Percentiles rank a stretch among this genome's conserved stretches.
phyloP scores from a whole-genome alignment of 2,888 invertebrate species.

The Acanthococcus lagerstroemiae region DNA sequence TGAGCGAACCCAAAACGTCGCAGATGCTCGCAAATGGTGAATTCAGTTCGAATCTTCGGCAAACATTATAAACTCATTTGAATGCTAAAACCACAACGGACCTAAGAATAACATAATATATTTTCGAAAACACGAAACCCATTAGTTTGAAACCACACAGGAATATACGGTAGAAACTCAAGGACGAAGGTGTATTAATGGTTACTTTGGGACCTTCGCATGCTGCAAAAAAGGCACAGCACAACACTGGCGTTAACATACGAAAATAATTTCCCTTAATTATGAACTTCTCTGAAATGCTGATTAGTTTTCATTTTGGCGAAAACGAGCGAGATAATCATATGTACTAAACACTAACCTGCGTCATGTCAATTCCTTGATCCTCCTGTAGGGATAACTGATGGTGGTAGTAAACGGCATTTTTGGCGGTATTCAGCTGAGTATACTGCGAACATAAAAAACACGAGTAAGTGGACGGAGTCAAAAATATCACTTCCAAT shows the following conservation, averaged over 20 bases:
- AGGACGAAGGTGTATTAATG: no score
- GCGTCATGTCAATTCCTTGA: constrained; percentile 79
- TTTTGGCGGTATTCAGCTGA: constrained; percentile 45
- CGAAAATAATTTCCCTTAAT: no score
- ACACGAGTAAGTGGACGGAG: neutral
- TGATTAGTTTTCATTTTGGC: no score
- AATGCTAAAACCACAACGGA: constrained; percentile 4
- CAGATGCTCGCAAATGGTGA: neutral
- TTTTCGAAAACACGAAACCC: neutral
- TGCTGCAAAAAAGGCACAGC: no score
- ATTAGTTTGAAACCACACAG: neutral
- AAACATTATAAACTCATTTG: constrained; percentile 4
- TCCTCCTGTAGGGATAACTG: constrained; percentile 74
- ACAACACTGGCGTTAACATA: no score
- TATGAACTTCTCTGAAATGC: no score
- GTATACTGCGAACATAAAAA: constrained; percentile 40
- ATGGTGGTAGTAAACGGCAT: constrained; percentile 65
- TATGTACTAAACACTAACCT: constrained; percentile 50
- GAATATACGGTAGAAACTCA: neutral
- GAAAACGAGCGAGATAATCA: no score
- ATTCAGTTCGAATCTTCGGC: neutral
- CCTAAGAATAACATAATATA: neutral
- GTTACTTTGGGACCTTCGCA: no score
- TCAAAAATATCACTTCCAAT: no score
- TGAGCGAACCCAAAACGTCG: no score